A percentile compares a stretch with the other conserved stretches of the same genome.
These are phyloP conservation scores for Tretioscincus oriximinensis DNA, from an alignment of 2,113 vertebrate genomes.

Conservation along the genomic window DNA sequence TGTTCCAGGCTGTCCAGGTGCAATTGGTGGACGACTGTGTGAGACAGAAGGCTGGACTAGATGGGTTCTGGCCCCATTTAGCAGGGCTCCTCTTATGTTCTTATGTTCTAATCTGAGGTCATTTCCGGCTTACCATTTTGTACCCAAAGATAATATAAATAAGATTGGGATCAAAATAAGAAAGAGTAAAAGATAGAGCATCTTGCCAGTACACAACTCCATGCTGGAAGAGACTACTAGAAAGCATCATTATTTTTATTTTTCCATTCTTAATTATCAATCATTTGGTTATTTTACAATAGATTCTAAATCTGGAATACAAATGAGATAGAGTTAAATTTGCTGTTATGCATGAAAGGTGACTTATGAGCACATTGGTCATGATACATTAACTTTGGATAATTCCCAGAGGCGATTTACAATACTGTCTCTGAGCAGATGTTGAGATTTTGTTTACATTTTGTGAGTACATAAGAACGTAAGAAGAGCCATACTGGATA, in stretches of 20 bases:
- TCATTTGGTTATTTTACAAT: not conserved
- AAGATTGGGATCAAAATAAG: not conserved
- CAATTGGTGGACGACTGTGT: too few species aligned
- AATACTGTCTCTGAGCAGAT: not conserved
- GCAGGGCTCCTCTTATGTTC: too few species aligned
- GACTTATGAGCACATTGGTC: not conserved
- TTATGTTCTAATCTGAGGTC: too few species aligned
- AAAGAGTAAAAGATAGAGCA: not conserved
- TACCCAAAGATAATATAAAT: not conserved
- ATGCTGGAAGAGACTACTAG: not conserved
- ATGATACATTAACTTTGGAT: slow-evolving; percentile 19
- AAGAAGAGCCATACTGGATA: too few species aligned
- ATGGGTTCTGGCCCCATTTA: too few species aligned
- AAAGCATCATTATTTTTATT: not conserved
- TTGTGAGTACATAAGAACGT: too few species aligned
- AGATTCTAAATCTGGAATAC: not conserved
- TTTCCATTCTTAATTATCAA: not conserved
- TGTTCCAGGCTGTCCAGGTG: too few species aligned
- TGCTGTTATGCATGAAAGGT: not conserved
- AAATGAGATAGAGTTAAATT: not conserved
- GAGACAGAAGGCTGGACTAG: too few species aligned
- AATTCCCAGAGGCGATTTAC: slow-evolving; percentile 7
- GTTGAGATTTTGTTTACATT: slow-evolving; percentile 1
- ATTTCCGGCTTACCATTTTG: too few species aligned
- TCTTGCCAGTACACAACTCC: not conserved